Evolutionary conservation across 2,113 vertebrate species (phyloP).

Genomic region (Thoracochromis brauschi): DNA sequence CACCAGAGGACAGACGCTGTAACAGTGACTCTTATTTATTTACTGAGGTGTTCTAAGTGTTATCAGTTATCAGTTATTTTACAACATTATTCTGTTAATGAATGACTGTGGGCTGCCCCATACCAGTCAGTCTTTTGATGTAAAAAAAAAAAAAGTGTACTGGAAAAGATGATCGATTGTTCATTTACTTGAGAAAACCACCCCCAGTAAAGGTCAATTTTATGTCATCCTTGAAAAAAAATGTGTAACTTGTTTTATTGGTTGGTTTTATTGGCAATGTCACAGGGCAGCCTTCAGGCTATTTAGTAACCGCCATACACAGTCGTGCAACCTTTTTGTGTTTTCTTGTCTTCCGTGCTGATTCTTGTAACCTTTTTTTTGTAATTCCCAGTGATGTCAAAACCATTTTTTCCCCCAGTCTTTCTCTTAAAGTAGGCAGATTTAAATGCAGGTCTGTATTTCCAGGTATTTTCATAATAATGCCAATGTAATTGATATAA

Average conservation of each 20-base stretch:
- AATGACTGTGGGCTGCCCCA: slow-evolving; percentile 5
- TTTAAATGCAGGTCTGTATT: slow-evolving; percentile 23
- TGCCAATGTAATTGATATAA: slow-evolving; percentile 21
- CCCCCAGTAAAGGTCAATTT: background rate
- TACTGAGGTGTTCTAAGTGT: background rate
- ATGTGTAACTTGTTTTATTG: background rate
- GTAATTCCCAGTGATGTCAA: slow-evolving; percentile 38
- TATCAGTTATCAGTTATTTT: slow-evolving; percentile 27
- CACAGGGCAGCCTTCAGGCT: background rate
- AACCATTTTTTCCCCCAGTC: slow-evolving; percentile 36
- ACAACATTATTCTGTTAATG: slow-evolving; percentile 27
- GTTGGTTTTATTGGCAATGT: background rate
- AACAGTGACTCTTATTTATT: background rate
- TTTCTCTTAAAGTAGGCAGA: slow-evolving; percentile 23
- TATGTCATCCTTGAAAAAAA: background rate
- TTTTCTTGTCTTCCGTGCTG: slow-evolving; percentile 8
- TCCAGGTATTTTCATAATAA: slow-evolving; percentile 46
- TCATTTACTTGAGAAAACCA: background rate
- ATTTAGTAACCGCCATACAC: background rate
- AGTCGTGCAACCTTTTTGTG: background rate
- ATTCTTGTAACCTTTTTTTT: slow-evolving; percentile 11
- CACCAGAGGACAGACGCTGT: background rate
- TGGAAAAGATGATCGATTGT: background rate
- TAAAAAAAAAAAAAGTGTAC: background rate
- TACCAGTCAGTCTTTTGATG: background rate